Evolutionary conservation across 1,140 invertebrate genomes (phyloP).

Genomic region (Trichogramma pretiosum): DNA sequence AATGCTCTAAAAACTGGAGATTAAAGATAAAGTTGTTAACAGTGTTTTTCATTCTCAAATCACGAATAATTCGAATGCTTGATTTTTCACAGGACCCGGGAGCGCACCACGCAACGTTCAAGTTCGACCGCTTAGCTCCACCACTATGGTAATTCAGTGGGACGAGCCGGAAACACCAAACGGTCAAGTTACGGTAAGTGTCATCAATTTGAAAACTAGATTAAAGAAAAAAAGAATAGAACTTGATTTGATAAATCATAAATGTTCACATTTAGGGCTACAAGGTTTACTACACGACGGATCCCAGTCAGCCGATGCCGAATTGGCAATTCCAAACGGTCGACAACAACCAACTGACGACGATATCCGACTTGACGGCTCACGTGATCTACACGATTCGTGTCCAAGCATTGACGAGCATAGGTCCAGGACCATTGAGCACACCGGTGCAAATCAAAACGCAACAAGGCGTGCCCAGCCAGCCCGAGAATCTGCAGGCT

Average conservation of each 20-base stretch:
- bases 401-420: conserved; percentile 84
- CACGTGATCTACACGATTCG: conserved; percentile 86
- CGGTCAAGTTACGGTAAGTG: conserved; percentile 82
- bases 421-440: conserved; percentile 84
- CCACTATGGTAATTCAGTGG: conserved; percentile 95
- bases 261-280: conserved; percentile 77
- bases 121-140: conserved; percentile 85
- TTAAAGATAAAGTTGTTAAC: too few species aligned
- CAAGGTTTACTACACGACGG: conserved; percentile 93
- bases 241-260: not conserved
- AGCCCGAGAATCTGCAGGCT: conserved; percentile 80
- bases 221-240: not conserved
- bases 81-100: conserved; percentile 69
- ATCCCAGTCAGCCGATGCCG: conserved; percentile 73
- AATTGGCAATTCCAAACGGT: conserved; percentile 89
- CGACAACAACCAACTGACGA: conserved; percentile 87
- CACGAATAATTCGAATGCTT: too few species aligned
- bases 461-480: conserved; percentile 91
- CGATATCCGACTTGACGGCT: conserved; percentile 80
- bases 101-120: conserved; percentile 88
- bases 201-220: too few species aligned
- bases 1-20: too few species aligned
- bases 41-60: too few species aligned
- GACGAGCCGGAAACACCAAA: conserved; percentile 93
- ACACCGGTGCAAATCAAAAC: conserved; percentile 90